These are phyloP conservation scores for Brachystomella parvula DNA, from an alignment of 1,140 invertebrate genomes.

Conservation along the genomic window DNA sequence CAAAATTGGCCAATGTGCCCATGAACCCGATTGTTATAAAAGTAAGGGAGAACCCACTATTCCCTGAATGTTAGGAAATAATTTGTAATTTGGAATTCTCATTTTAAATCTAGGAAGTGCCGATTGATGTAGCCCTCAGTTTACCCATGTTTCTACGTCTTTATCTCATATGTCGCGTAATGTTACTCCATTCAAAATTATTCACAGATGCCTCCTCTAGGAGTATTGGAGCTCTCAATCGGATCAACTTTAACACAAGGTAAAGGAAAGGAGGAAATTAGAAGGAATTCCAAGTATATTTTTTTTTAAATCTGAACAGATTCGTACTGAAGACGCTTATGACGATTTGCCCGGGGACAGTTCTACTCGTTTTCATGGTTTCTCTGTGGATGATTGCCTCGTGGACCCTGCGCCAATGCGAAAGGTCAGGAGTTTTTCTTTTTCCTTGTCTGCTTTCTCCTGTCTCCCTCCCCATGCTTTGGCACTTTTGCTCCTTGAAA, in stretches of 20 bases:
- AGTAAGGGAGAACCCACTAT: constrained; percentile 1
- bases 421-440: constrained; percentile 79
- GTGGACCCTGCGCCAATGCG: constrained; percentile 96
- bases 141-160: constrained; percentile 98
- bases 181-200: constrained; percentile 97
- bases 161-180: constrained; percentile 97
- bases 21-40: constrained; percentile 9
- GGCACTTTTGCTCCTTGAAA: no score
- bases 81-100: neutral
- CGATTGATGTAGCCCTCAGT: constrained; percentile 90
- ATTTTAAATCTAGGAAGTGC: constrained; percentile 57
- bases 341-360: constrained; percentile 97
- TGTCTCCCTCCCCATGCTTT: neutral
- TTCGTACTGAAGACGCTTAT: constrained; percentile 99
- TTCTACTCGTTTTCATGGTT: constrained; percentile 95
- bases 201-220: constrained; percentile 74
- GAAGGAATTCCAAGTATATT: neutral
- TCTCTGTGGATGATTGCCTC: constrained; percentile 98
- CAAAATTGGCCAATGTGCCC: constrained; percentile 59
- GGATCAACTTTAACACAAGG: constrained; percentile 96
- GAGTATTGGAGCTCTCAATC: constrained; percentile 86
- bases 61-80: neutral
- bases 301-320: constrained; percentile 42
- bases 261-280: constrained; percentile 7
- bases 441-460: constrained; percentile 48